phyloP scores from a whole-genome alignment of 1,140 invertebrate genomes.

The Neocloeon triangulifer region DNA sequence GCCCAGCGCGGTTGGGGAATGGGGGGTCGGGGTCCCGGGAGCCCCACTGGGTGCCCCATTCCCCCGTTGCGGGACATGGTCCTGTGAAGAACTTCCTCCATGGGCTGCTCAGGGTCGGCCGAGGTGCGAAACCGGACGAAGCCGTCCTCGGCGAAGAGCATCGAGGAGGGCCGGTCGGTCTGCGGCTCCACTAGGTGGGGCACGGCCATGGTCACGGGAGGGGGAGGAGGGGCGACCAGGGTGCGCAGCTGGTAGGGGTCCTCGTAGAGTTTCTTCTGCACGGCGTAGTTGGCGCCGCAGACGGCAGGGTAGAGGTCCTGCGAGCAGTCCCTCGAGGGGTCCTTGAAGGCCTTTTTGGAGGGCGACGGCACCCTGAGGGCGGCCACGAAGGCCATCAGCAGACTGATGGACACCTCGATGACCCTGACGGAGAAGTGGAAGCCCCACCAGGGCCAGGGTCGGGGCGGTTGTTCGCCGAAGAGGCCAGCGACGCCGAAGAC shows the following conservation, averaged over 20 bases:
- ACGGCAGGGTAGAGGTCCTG: conserved; percentile 57
- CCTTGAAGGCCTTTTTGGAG: conserved; percentile 13
- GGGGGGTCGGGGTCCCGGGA: no score
- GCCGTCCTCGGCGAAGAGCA: conserved; percentile 66
- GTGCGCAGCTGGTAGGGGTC: conserved; percentile 31
- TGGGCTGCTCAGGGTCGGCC: conserved; percentile 19
- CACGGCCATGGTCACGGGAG: conserved; percentile 17
- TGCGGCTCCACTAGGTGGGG: no score
- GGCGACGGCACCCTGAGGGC: conserved; percentile 28
- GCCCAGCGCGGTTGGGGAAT: no score
- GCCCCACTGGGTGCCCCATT: no score
- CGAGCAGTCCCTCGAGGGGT: conserved; percentile 29
- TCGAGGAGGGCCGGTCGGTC: conserved; percentile 22
- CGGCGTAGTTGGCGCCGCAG: conserved; percentile 62
- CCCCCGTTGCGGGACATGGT: no score
- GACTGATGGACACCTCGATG: conserved; percentile 61
- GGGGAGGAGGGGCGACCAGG: conserved; percentile 21
- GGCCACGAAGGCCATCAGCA: conserved; percentile 60
- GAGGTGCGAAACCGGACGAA: conserved; percentile 55
- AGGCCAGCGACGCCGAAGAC: conserved; percentile 2
- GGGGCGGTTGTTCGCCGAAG: conserved; percentile 8
- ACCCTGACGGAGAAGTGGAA: conserved; percentile 64
- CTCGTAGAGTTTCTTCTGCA: conserved; percentile 56
- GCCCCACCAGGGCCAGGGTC: conserved; percentile 67
- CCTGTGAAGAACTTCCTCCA: conserved; percentile 8